These are phyloP conservation scores for Rhadina sibilatrix DNA, from an alignment of 2,113 vertebrate species.

Conservation along the genomic window DNA sequence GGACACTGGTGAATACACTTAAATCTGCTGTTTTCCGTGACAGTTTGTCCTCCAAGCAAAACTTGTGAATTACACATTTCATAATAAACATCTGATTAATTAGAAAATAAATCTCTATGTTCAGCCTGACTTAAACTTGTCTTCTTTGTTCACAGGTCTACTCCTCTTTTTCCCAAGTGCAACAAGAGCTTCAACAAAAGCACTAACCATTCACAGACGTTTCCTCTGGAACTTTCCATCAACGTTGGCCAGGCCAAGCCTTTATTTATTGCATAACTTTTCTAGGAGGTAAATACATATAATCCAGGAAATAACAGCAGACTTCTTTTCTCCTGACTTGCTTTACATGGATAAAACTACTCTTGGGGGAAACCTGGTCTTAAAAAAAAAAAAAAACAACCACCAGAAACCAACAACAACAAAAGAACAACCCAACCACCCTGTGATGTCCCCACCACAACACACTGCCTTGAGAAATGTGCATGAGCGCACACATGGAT, in stretches of 20 bases:
- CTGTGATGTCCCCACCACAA: not conserved
- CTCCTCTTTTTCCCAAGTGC: conserved; percentile 46
- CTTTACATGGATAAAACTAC: not conserved
- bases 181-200: conserved; percentile 39
- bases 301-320: conserved; percentile 16
- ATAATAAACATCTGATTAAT: conserved; percentile 34
- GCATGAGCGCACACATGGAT: not conserved
- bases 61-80: not conserved
- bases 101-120: conserved; percentile 40
- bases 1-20: not conserved
- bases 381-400: not conserved
- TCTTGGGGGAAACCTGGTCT: not conserved
- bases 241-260: not conserved
- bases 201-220: not conserved
- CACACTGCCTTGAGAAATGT: not conserved
- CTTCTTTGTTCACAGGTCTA: conserved; percentile 32
- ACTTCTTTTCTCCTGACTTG: not conserved
- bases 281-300: not conserved
- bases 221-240: conserved; percentile 52
- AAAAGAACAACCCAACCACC: not conserved
- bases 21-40: not conserved
- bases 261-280: conserved; percentile 27
- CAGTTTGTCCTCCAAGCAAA: not conserved
- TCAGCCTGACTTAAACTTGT: conserved; percentile 38
- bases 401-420: not conserved